A percentile compares a stretch with the other conserved stretches of the same genome.
Evolutionary conservation across 2,113 vertebrate species (phyloP).

Genomic region (Symphodus melops): DNA sequence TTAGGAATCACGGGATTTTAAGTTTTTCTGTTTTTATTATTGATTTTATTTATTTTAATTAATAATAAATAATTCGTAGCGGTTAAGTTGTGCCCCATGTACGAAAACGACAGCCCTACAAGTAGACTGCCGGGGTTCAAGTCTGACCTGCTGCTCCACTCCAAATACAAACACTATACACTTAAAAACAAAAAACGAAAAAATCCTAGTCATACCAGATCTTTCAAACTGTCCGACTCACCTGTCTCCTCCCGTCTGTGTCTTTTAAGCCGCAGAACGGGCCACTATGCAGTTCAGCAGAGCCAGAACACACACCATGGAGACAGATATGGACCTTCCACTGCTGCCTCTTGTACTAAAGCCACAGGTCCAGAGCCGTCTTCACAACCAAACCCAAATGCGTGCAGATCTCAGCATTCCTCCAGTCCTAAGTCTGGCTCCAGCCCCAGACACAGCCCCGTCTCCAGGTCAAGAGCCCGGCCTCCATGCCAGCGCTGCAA

Average conservation of each 20-base stretch:
- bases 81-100: too few relatives aligned
- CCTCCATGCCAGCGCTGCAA: constrained; percentile 55
- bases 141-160: too few relatives aligned
- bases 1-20: too few relatives aligned
- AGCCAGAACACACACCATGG: constrained; percentile 48
- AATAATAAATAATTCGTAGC: too few relatives aligned
- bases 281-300: constrained; percentile 70
- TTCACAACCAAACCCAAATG: neutral
- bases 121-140: too few relatives aligned
- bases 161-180: too few relatives aligned
- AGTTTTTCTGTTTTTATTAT: too few relatives aligned
- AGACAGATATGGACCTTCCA: constrained; percentile 23
- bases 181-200: too few relatives aligned
- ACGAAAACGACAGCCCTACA: too few relatives aligned
- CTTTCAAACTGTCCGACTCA: too few relatives aligned
- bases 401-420: neutral
- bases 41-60: too few relatives aligned
- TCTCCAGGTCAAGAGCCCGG: constrained; percentile 11
- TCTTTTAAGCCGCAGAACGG: constrained; percentile 61
- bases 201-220: too few relatives aligned
- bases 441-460: constrained; percentile 65
- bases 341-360: neutral
- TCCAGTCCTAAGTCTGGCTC: constrained; percentile 53
- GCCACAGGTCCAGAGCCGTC: neutral
- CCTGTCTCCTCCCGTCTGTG: neutral